Percentiles rank a stretch among this genome's conserved stretches.
These are phyloP conservation scores for Coelopa pilipes DNA, from an alignment of 2,888 invertebrate species.

Conservation along the genomic window DNA sequence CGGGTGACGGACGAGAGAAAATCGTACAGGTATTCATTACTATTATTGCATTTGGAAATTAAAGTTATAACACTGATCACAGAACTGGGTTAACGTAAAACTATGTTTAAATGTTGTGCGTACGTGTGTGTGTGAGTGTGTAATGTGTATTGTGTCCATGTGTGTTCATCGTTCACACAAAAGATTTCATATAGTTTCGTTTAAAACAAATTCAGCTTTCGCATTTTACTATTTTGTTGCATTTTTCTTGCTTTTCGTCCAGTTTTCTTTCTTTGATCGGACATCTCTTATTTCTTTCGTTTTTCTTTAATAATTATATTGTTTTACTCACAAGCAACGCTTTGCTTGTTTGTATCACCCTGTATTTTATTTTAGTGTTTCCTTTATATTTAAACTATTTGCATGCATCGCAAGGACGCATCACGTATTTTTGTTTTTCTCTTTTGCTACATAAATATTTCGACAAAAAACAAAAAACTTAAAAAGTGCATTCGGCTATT, in stretches of 20 bases:
- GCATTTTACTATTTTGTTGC: conserved; percentile 1
- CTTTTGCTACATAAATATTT: conserved; percentile 26
- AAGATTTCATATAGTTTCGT: not conserved
- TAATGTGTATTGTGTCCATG: not conserved
- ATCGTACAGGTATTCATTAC: too few relatives aligned
- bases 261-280: not conserved
- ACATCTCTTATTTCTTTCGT: conserved; percentile 2
- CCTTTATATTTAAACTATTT: conserved; percentile 17
- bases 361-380: conserved; percentile 43
- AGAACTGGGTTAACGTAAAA: too few relatives aligned
- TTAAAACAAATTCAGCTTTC: not conserved
- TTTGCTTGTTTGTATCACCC: conserved; percentile 45
- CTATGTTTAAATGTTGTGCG: not conserved
- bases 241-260: conserved; percentile 1
- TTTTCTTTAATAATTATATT: conserved; percentile 12
- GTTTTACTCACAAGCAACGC: conserved; percentile 3
- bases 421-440: not conserved
- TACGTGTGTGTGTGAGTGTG: conserved; percentile 8
- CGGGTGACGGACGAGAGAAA: too few relatives aligned
- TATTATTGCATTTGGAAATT: too few relatives aligned
- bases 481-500: conserved; percentile 41
- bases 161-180: not conserved
- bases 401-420: conserved; percentile 2
- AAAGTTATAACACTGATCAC: too few relatives aligned
- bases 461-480: conserved; percentile 33